Percentiles rank a stretch among this genome's conserved stretches.
Evolutionary conservation across 2,113 vertebrate species (phyloP).

Genomic region (Indicator maculatus): DNA sequence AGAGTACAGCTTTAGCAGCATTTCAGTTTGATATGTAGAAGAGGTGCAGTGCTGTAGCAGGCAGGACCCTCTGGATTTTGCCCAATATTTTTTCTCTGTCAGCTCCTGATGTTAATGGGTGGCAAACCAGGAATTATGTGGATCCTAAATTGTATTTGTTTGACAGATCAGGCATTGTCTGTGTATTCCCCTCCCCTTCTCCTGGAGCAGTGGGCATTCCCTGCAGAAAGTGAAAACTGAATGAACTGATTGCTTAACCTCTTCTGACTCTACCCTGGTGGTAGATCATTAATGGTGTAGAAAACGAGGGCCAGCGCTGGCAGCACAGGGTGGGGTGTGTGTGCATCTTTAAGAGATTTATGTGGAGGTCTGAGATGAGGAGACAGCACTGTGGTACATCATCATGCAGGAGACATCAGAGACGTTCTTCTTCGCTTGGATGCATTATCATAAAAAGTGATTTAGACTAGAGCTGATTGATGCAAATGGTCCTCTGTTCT

Average conservation of each 20-base stretch:
- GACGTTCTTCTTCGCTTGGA: constrained; percentile 89
- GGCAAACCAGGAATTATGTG: neutral
- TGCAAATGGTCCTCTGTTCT: constrained; percentile 99
- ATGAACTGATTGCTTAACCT: constrained; percentile 76
- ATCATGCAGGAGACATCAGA: constrained; percentile 92
- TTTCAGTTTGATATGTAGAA: accelerated
- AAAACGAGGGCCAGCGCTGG: constrained; percentile 74
- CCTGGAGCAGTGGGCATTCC: constrained; percentile 39
- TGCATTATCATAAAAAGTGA: constrained; percentile 99
- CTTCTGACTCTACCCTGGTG: constrained; percentile 70
- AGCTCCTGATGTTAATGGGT: neutral
- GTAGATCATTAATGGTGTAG: constrained; percentile 79
- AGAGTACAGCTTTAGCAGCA: neutral
- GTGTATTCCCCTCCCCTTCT: neutral
- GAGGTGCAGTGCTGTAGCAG: neutral
- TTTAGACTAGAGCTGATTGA: constrained; percentile 97
- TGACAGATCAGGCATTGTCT: constrained; percentile 40
- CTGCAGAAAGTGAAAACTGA: constrained; percentile 56
- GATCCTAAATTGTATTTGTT: neutral
- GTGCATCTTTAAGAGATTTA: constrained; percentile 87
- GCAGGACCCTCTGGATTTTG: neutral
- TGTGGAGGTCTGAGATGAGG: constrained; percentile 79
- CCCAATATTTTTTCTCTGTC: neutral
- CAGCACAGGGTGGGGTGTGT: constrained; percentile 69
- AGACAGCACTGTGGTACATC: constrained; percentile 83